Percentiles rank a stretch among this genome's conserved stretches.
Evolutionary conservation across 2,113 vertebrate species (phyloP).

Genomic region (Seriola rivoliana): DNA sequence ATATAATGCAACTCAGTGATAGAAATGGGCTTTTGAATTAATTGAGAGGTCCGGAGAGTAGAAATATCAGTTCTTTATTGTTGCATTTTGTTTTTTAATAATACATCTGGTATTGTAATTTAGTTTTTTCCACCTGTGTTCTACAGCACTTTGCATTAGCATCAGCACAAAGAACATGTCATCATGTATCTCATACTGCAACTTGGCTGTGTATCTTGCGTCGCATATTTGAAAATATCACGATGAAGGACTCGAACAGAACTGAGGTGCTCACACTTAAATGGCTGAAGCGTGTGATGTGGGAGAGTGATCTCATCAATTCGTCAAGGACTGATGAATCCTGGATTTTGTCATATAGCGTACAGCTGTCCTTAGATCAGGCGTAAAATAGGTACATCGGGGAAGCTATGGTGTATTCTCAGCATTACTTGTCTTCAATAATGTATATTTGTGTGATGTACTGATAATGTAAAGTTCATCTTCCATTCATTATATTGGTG

Average conservation of each 20-base stretch:
- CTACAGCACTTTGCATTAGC: neutral
- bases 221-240: conserved; percentile 8
- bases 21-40: neutral
- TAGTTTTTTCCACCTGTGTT: neutral
- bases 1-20: neutral
- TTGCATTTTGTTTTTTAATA: neutral
- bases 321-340: conserved; percentile 5
- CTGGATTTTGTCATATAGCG: neutral
- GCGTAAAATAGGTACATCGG: neutral
- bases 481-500: conserved; percentile 6
- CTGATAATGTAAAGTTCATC: neutral
- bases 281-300: neutral
- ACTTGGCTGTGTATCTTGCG: neutral
- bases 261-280: neutral
- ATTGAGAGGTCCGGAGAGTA: neutral
- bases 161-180: neutral
- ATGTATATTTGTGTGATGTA: neutral
- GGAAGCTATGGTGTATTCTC: neutral
- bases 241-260: neutral
- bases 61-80: neutral
- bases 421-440: conserved; percentile 4
- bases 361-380: neutral
- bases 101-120: neutral
- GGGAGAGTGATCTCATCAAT: neutral
- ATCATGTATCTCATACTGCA: neutral